Conservation (phyloP, 2,888 invertebrate genomes). For the Quadroppia sp. region DNA sequence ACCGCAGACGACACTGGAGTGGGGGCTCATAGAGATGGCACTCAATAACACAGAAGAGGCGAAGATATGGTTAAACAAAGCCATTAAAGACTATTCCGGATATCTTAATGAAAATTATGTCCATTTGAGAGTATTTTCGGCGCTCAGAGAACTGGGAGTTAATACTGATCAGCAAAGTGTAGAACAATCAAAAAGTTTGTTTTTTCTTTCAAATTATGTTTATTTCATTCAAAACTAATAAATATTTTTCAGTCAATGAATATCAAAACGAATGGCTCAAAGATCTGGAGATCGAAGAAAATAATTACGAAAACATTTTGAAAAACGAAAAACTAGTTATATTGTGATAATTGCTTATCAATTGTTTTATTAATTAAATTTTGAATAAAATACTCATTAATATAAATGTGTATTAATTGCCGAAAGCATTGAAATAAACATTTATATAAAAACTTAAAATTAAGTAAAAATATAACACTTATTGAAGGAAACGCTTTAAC, state of each 20-base stretch:
- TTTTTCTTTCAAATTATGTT: neutral
- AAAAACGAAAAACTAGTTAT: slow-evolving; percentile 1
- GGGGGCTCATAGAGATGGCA: slow-evolving; percentile 40
- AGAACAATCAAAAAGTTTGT: neutral
- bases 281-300: neutral
- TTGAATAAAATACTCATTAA: too few relatives aligned
- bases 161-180: slow-evolving; percentile 38
- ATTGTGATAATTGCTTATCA: too few relatives aligned
- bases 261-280: slow-evolving; percentile 19
- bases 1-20: slow-evolving; percentile 41
- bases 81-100: slow-evolving; percentile 37
- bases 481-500: too few relatives aligned
- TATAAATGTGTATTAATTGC: too few relatives aligned
- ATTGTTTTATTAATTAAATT: too few relatives aligned
- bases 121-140: slow-evolving; percentile 40
- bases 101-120: slow-evolving; percentile 39
- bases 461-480: too few relatives aligned
- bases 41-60: slow-evolving; percentile 28
- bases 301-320: neutral
- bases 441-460: too few relatives aligned
- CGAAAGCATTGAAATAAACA: too few relatives aligned
- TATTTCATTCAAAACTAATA: neutral
- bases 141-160: slow-evolving; percentile 35
- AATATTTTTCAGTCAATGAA: neutral
- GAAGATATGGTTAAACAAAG: slow-evolving; percentile 40